Conservation (phyloP, 2,888 invertebrate genomes). For the Argynnis bischoffii region DNA sequence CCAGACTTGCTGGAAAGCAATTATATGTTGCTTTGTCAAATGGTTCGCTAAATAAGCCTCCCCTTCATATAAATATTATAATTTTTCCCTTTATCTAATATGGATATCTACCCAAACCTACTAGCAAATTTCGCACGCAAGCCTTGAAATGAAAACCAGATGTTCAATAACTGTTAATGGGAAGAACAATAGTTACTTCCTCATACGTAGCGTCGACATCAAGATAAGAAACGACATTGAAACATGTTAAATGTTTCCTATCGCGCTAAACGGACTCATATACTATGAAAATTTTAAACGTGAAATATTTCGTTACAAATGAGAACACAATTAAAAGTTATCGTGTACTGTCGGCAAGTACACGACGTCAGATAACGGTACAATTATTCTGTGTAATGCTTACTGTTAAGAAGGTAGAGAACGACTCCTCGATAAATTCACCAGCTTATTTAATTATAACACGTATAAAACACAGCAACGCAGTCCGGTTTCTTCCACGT, state of each 20-base stretch:
- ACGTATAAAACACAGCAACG: slow-evolving; percentile 18
- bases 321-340: slow-evolving; percentile 31
- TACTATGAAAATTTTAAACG: slow-evolving; percentile 6
- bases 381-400: slow-evolving; percentile 46
- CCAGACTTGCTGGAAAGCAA: slow-evolving; percentile 55
- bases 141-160: slow-evolving; percentile 59
- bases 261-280: slow-evolving; percentile 20
- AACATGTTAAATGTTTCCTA: slow-evolving; percentile 60
- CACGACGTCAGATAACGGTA: slow-evolving; percentile 57
- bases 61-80: slow-evolving; percentile 8
- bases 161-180: slow-evolving; percentile 58
- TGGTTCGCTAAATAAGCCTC: slow-evolving; percentile 22
- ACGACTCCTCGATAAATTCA: slow-evolving; percentile 18
- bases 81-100: background rate
- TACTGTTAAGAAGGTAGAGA: slow-evolving; percentile 28
- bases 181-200: slow-evolving; percentile 70
- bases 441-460: slow-evolving; percentile 9
- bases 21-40: slow-evolving; percentile 37
- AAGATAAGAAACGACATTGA: slow-evolving; percentile 70
- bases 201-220: slow-evolving; percentile 73
- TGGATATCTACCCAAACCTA: background rate
- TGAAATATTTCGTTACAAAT: slow-evolving; percentile 11
- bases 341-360: slow-evolving; percentile 27
- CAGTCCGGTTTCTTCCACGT: slow-evolving; percentile 59
- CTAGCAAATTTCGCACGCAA: slow-evolving; percentile 11